Evolutionary conservation across 2,888 invertebrate genomes (phyloP).

Genomic region (Coenonympha arcania): DNA sequence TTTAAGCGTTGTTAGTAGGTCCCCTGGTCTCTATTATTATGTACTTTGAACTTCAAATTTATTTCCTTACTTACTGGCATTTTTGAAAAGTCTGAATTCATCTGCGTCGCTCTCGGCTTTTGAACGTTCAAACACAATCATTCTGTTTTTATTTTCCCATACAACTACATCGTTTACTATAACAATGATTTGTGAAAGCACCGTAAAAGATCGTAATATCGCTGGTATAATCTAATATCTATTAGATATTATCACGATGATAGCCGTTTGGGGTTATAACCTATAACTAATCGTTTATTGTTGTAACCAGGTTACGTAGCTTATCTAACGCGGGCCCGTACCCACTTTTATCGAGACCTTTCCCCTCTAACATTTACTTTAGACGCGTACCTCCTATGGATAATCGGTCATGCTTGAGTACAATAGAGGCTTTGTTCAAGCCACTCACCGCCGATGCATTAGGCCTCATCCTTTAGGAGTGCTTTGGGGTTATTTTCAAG

Average conservation of each 20-base stretch:
- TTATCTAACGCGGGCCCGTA: neutral
- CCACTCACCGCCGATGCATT: constrained; percentile 2
- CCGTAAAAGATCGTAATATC: neutral
- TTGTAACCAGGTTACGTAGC: neutral
- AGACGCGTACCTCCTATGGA: neutral
- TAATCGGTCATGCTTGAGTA: constrained; percentile 11
- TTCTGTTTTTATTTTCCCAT: neutral
- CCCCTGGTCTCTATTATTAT: no score
- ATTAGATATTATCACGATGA: neutral
- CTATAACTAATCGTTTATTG: constrained; percentile 1
- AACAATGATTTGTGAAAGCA: neutral
- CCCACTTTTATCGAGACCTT: constrained; percentile 8
- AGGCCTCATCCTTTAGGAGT: constrained; percentile 3
- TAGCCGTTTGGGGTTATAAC: neutral
- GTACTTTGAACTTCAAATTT: no score
- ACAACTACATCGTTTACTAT: neutral
- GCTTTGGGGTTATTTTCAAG: neutral
- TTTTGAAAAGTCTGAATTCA: no score
- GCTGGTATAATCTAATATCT: neutral
- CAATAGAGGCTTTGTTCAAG: constrained; percentile 8
- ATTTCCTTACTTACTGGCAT: no score
- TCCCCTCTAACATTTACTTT: constrained; percentile 7
- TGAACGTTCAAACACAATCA: no score
- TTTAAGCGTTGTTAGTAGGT: no score
- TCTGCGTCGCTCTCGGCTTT: no score